phyloP scores from a whole-genome alignment of 2,113 vertebrate species.

The Paramisgurnus dabryanus region DNA sequence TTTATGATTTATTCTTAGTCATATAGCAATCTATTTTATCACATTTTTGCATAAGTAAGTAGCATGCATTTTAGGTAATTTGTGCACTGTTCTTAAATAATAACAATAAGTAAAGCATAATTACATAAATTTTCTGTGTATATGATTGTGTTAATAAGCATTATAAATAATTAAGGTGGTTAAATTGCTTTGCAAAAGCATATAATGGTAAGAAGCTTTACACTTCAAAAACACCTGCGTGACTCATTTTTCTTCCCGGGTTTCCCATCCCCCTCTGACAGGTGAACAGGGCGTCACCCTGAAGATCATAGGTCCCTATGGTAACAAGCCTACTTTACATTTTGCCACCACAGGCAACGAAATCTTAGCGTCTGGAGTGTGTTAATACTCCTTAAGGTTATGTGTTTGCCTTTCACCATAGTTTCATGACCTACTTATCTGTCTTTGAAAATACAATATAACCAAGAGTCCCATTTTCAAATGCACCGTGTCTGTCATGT shows the following conservation, averaged over 20 bases:
- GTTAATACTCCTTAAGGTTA: conserved; percentile 15
- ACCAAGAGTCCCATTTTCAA: too few species aligned
- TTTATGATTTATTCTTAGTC: too few species aligned
- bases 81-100: not conserved
- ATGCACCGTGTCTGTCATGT: too few species aligned
- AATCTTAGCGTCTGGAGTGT: not conserved
- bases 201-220: not conserved
- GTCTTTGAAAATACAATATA: too few species aligned
- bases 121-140: not conserved
- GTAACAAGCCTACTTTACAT: conserved; percentile 16
- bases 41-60: not conserved
- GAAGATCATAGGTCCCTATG: conserved; percentile 32
- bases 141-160: too few species aligned
- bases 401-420: conserved; percentile 17
- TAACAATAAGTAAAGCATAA: not conserved
- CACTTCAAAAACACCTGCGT: not conserved
- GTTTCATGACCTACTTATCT: not conserved
- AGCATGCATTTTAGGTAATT: too few species aligned
- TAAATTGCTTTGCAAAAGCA: not conserved
- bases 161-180: too few species aligned
- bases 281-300: conserved; percentile 18
- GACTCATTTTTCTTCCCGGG: not conserved
- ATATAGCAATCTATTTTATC: not conserved
- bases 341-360: conserved; percentile 13
- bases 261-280: not conserved